Base-by-base conservation (phyloP, 2,113 vertebrate genomes). In the Bungarus multicinctus region DNA sequence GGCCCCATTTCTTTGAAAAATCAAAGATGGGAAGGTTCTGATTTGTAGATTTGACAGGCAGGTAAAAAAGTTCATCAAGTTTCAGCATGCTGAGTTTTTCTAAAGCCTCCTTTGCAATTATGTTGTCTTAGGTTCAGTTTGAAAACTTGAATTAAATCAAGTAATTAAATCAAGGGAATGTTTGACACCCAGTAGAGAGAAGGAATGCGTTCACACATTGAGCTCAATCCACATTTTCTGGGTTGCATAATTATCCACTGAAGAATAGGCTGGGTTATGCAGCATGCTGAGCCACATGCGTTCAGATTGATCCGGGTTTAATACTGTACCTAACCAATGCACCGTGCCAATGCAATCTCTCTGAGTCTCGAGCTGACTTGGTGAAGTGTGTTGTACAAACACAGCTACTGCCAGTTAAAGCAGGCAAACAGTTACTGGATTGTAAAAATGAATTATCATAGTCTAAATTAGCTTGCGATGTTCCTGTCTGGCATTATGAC, bases 211-310 rank as follows among this genome's bases (percentile, higher is more conserved):
- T 74, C 69, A 74, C 69, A 74, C 69, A 7, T 20, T 74, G 5
- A 16, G 2, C 16, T 74, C 69, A 74, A 34, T 16, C 69, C 14
- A 74, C n/a, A 20, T 74, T 69, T 69, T 69, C 30, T 69, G 64
- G 64, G 64, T 34, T 69, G 64, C 64, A 69, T 34, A 69, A 34
- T 34, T 34, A 18, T 34, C 64, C 16, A n/a, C 30, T 0, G 5
- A 34, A 34, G 12, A 18, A 69, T 20, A 74, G 69, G 5, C n/a
- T 74, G 69, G n/a, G 2, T 74, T 74, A 74, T 20, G 69, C 69
- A 20, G 2, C 5, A 0, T 20, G n/a, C 14, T 39, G 16, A 39
- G 69, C n/a, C n/a, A 8, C 1, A 2, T 39, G n/a, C n/a, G 20
- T 74, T 16, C 5, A 20, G 18, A 74, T n/a, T 74, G 64, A 74